Evolutionary conservation across 1,140 invertebrate species (phyloP).

Genomic region (Bombyx mori): DNA sequence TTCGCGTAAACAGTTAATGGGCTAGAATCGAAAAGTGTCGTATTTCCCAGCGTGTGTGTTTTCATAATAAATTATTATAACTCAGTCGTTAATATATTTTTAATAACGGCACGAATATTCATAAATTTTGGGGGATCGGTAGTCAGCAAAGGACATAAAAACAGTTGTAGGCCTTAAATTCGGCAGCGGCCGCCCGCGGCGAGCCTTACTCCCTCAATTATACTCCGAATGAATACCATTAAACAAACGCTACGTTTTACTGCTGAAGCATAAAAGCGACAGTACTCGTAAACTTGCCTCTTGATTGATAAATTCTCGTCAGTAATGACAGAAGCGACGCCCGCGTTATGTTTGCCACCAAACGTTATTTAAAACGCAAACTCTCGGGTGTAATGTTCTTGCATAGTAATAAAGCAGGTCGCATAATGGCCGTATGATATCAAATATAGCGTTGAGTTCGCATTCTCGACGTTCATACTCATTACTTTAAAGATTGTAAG

Average conservation of each 20-base stretch:
- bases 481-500: neutral
- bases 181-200: slow-evolving; percentile 44
- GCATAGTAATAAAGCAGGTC: slow-evolving; percentile 21
- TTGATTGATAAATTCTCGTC: slow-evolving; percentile 35
- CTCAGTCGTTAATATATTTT: too few relatives aligned
- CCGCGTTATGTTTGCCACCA: slow-evolving; percentile 28
- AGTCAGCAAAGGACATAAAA: slow-evolving; percentile 26
- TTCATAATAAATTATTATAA: too few relatives aligned
- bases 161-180: slow-evolving; percentile 28
- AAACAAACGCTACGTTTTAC: slow-evolving; percentile 32
- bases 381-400: slow-evolving; percentile 21
- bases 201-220: slow-evolving; percentile 38
- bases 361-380: slow-evolving; percentile 22
- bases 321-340: slow-evolving; percentile 24
- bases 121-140: slow-evolving; percentile 9
- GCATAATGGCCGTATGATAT: slow-evolving; percentile 11
- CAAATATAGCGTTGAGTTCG: too few relatives aligned
- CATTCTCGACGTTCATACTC: neutral
- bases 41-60: too few relatives aligned
- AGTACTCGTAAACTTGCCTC: slow-evolving; percentile 34
- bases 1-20: too few relatives aligned
- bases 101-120: too few relatives aligned
- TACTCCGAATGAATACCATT: slow-evolving; percentile 28
- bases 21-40: too few relatives aligned
- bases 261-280: slow-evolving; percentile 27